phyloP scores from a whole-genome alignment of 2,888 invertebrate genomes.

The Pheosia tremula region DNA sequence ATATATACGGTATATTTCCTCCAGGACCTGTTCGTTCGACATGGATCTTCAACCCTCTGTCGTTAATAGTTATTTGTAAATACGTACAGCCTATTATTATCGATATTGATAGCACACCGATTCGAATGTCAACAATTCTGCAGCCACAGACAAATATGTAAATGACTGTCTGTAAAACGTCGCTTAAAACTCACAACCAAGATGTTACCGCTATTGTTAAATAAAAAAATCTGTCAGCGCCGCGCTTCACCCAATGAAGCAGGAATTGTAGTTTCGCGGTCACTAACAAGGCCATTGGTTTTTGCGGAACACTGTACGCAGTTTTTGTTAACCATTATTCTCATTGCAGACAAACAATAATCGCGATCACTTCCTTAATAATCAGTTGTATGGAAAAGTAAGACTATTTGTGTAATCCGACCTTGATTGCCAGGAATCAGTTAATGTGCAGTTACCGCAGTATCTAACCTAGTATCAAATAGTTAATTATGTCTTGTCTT shows the following conservation, averaged over 20 bases:
- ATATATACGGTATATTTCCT: no score
- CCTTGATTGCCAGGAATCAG: slow-evolving; percentile 1
- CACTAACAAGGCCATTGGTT: slow-evolving; percentile 60
- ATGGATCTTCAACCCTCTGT: no score
- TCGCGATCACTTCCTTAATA: slow-evolving; percentile 38
- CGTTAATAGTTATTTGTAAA: no score
- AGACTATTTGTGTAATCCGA: not conserved
- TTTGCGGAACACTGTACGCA: slow-evolving; percentile 40
- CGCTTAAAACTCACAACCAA: not conserved
- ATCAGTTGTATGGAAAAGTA: slow-evolving; percentile 13
- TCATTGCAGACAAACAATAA: slow-evolving; percentile 21
- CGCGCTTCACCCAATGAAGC: slow-evolving; percentile 61
- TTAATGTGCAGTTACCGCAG: not conserved
- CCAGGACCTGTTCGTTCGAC: no score
- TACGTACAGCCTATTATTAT: no score
- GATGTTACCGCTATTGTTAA: not conserved
- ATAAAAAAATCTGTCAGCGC: slow-evolving; percentile 30
- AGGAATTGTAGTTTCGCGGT: slow-evolving; percentile 65
- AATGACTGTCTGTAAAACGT: no score
- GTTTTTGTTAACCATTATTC: slow-evolving; percentile 45
- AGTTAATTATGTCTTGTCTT: no score
- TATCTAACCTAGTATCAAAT: no score
- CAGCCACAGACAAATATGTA: no score
- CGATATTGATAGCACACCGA: no score
- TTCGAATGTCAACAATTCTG: no score